Evolutionary conservation across 1,140 invertebrate genomes (phyloP).

Genomic region (Acromyrmex echinatior): DNA sequence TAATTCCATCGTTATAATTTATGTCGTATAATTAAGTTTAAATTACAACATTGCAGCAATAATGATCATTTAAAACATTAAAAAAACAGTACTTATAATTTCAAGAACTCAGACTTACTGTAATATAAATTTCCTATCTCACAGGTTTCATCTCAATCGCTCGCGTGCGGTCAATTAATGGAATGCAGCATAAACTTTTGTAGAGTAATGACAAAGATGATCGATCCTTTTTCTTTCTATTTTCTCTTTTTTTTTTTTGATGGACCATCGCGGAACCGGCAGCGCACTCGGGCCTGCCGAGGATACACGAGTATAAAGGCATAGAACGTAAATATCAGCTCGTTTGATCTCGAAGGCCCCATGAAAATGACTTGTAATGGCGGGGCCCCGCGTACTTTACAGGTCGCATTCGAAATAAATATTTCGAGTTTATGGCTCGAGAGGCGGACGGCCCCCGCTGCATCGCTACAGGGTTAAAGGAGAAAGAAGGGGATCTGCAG

Average conservation of each 20-base stretch:
- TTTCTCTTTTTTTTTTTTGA: neutral
- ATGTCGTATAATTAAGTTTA: neutral
- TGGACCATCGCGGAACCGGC: neutral
- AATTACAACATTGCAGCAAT: neutral
- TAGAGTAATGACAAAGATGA: constrained; percentile 46
- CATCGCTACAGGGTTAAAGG: constrained; percentile 44
- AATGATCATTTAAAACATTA: neutral
- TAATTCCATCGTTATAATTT: neutral
- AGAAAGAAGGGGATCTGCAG: constrained; percentile 23
- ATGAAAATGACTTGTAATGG: constrained; percentile 81
- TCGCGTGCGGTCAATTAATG: constrained; percentile 23
- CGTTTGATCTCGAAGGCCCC: constrained; percentile 75
- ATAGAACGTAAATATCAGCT: constrained; percentile 78
- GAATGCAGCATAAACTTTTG: constrained; percentile 23
- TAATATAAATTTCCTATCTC: neutral
- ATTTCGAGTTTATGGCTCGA: constrained; percentile 80
- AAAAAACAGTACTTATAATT: neutral
- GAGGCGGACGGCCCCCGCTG: constrained; percentile 69
- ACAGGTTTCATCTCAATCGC: neutral
- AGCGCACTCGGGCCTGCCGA: constrained; percentile 9
- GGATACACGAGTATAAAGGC: constrained; percentile 70
- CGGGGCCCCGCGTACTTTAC: constrained; percentile 78
- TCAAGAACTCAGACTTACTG: neutral
- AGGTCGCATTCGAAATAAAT: constrained; percentile 81
- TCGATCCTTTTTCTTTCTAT: neutral